Evolutionary conservation across 2,888 invertebrate species (phyloP).

Genomic region (Drosophila formosana): DNA sequence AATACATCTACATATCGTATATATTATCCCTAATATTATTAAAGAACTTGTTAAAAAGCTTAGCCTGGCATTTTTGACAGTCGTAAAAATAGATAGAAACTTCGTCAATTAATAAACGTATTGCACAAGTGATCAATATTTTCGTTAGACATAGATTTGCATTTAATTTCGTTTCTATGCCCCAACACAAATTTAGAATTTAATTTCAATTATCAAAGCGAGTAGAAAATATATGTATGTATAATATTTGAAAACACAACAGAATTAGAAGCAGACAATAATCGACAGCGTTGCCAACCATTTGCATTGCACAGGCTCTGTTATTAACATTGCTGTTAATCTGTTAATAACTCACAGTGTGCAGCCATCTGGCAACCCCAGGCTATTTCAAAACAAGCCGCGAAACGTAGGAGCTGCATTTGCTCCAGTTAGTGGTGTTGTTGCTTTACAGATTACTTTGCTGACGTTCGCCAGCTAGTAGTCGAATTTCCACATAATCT

Average conservation of each 20-base stretch:
- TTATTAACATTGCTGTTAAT: constrained; percentile 7
- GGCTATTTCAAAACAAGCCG: constrained; percentile 17
- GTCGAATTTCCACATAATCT: constrained; percentile 49
- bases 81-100: neutral
- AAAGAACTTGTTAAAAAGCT: constrained; percentile 1
- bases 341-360: neutral
- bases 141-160: too few species aligned
- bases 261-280: neutral
- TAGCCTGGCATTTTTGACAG: neutral
- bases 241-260: too few species aligned
- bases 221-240: too few species aligned
- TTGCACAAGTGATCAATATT: too few species aligned
- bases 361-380: constrained; percentile 5
- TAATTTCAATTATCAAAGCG: too few species aligned
- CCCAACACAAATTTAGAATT: too few species aligned
- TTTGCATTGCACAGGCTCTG: neutral
- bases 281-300: constrained; percentile 10
- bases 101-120: neutral
- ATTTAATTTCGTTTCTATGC: too few species aligned
- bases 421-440: constrained; percentile 29
- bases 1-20: neutral
- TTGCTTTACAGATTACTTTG: constrained; percentile 13
- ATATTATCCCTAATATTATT: constrained; percentile 13
- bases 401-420: neutral
- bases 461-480: constrained; percentile 16